phyloP scores from a whole-genome alignment of 2,797 vertebrate species.

The Helarctos malayanus region DNA sequence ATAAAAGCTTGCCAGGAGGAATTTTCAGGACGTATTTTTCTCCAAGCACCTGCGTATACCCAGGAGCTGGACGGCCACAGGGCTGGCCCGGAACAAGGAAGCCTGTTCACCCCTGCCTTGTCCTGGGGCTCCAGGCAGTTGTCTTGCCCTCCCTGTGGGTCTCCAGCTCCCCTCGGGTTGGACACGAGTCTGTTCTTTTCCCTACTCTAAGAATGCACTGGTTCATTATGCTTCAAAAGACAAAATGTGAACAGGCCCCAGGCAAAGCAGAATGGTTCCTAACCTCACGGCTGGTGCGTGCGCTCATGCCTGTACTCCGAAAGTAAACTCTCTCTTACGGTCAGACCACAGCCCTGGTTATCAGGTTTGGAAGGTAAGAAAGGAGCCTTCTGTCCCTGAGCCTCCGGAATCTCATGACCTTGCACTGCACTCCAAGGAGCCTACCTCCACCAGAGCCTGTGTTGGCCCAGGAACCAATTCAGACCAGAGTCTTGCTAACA shows the following conservation, averaged over 20 bases:
- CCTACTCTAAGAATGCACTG: not conserved
- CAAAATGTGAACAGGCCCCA: not conserved
- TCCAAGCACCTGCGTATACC: not conserved
- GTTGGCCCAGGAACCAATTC: not conserved
- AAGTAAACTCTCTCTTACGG: not conserved
- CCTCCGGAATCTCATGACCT: not conserved
- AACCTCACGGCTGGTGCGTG: rapidly evolving
- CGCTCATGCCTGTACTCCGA: rapidly evolving
- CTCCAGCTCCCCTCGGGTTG: not conserved
- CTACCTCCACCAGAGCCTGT: not conserved
- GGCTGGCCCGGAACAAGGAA: not conserved
- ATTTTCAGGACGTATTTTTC: not conserved
- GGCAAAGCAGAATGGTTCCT: not conserved
- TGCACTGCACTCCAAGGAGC: not conserved
- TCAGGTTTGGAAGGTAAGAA: not conserved
- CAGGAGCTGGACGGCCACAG: not conserved
- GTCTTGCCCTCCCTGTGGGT: not conserved
- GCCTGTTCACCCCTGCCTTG: not conserved
- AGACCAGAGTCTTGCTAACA: not conserved
- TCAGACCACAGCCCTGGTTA: not conserved
- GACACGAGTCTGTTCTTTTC: not conserved
- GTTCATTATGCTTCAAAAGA: not conserved
- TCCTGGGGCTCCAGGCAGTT: not conserved
- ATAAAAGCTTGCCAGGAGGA: not conserved
- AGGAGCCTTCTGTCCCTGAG: not conserved